Evolutionary conservation across 2,888 invertebrate species (phyloP).

Genomic region (Mythimna pallens): DNA sequence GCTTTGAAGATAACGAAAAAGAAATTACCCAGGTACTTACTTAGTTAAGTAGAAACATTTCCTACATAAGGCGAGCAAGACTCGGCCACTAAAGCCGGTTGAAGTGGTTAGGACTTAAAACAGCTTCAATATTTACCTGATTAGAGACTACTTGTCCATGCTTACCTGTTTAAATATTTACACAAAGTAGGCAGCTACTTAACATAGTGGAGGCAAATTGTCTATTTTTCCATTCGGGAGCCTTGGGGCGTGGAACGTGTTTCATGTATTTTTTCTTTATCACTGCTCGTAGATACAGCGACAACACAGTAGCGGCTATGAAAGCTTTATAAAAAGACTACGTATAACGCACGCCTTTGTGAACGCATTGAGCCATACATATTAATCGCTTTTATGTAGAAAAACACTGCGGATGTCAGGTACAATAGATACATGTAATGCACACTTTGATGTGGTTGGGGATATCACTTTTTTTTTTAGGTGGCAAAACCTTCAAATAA

Average conservation of each 20-base stretch:
- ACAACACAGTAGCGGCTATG: slow-evolving; percentile 59
- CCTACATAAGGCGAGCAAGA: slow-evolving; percentile 12
- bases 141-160: slow-evolving; percentile 18
- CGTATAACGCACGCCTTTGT: slow-evolving; percentile 77
- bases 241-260: slow-evolving; percentile 39
- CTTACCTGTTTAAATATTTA: slow-evolving; percentile 47
- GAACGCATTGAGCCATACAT: slow-evolving; percentile 77
- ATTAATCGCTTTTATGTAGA: slow-evolving; percentile 79
- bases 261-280: slow-evolving; percentile 63
- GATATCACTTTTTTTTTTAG: no score
- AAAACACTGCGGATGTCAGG: slow-evolving; percentile 66
- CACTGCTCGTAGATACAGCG: slow-evolving; percentile 68
- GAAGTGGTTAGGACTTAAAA: slow-evolving; percentile 22
- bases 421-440: slow-evolving; percentile 17
- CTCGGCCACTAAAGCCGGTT: slow-evolving; percentile 8
- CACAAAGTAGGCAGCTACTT: slow-evolving; percentile 30
- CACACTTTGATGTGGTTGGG: slow-evolving; percentile 33
- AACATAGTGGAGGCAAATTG: slow-evolving; percentile 25
- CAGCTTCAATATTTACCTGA: slow-evolving; percentile 30
- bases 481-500: no score
- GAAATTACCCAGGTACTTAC: slow-evolving; percentile 22
- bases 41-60: slow-evolving; percentile 21
- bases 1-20: slow-evolving; percentile 36
- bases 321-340: slow-evolving; percentile 80
- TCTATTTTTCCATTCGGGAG: slow-evolving; percentile 44